These are phyloP conservation scores for Enteromius afrohamiltoni DNA, from an alignment of 2,797 vertebrate species.

Conservation along the genomic window DNA sequence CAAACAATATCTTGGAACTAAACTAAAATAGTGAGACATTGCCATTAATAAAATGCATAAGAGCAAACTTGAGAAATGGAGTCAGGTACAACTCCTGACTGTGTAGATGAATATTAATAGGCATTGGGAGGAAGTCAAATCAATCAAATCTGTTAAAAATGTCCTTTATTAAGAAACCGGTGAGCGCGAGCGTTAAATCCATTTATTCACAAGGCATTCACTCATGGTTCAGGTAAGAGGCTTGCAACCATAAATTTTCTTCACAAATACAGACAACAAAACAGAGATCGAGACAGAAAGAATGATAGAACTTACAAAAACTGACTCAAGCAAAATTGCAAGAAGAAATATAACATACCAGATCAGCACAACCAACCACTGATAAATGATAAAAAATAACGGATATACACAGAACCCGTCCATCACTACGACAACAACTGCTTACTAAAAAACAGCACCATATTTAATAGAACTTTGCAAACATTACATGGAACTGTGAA, in stretches of 20 bases:
- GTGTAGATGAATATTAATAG: conserved; percentile 34
- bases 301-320: conserved; percentile 22
- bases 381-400: conserved; percentile 55
- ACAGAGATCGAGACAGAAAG: conserved; percentile 44
- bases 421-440: conserved; percentile 56
- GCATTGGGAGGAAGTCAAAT: background rate
- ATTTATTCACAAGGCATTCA: conserved; percentile 63
- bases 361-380: conserved; percentile 59
- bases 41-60: background rate
- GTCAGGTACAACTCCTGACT: conserved; percentile 1
- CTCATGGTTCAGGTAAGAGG: conserved; percentile 58
- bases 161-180: conserved; percentile 63
- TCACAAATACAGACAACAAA: conserved; percentile 63
- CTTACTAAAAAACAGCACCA: conserved; percentile 61
- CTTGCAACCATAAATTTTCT: conserved; percentile 58
- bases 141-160: conserved; percentile 56
- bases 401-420: conserved; percentile 53
- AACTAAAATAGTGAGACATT: background rate
- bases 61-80: background rate
- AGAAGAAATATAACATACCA: conserved; percentile 42
- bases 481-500: conserved; percentile 56
- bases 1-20: background rate
- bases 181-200: conserved; percentile 57
- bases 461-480: conserved; percentile 58
- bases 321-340: conserved; percentile 47